Evolutionary conservation across 1,140 invertebrate genomes (phyloP), one percentile per base, ranked within the genome.

Genomic region (Aphelinus certus): DNA sequence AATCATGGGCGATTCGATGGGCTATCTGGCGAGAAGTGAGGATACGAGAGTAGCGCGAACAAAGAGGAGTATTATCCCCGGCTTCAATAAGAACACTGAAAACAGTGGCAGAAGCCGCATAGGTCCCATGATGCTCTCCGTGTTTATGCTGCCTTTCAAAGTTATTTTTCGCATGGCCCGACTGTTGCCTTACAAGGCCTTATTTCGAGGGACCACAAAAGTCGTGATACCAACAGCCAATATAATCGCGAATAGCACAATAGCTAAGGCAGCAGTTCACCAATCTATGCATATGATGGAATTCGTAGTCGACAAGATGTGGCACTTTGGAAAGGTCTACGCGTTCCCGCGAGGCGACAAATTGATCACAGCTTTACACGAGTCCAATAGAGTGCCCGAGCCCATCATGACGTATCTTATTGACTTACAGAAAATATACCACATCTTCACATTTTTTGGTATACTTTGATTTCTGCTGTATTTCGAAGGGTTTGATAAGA

Each of bases 71-170:
- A 4, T 9, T 53, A 26, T 26, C 26, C 26, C 26, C 26, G 26
- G 26, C 26, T 26, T 26, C 26, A 26, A 26, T 26, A 26, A 26
- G 26, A 26, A 26, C 26, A 26, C 26, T 26, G 26, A 26, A 26
- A 26, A 26, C 26, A 26, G 26, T 26, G 26, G 26, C 26, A 26
- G 26, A 26, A 26, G 26, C 26, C 26, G 26, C 26, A 26, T 26
- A 26, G 26, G 26, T 26, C 26, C 26, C 42, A 73, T 60, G 26
- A 7, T 73, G 1, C 45, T 56, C 3, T 10, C 10, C 45, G 57
- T 26, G 5, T 73, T 73, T 55, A 63, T 70, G 42, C 48, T 45
- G 5, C 67, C 73, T 3, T 70, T 75, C 60, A 70, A 75, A 65
- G 10, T 58, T 6, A 7, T 43, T 7, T 64, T 65, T 3, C 53